Evolutionary conservation across 2,113 vertebrate genomes (phyloP).

Genomic region (Ranitomeya imitator): DNA sequence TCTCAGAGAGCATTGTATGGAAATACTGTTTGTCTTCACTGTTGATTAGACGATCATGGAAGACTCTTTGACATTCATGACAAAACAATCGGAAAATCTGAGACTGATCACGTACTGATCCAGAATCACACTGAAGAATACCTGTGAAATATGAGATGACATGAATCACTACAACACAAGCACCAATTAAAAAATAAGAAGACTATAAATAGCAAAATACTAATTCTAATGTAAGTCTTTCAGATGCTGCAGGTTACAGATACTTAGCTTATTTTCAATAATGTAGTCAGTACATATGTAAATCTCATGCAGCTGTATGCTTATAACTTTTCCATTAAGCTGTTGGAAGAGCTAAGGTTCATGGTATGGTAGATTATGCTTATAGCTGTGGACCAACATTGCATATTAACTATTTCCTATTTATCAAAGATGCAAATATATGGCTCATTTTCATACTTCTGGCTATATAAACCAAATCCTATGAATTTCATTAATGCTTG

Average conservation of each 20-base stretch:
- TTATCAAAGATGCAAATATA: neutral
- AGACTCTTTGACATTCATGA: slow-evolving; percentile 83
- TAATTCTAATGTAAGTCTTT: neutral
- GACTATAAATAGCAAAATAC: neutral
- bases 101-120: slow-evolving; percentile 74
- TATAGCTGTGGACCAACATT: neutral
- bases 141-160: slow-evolving; percentile 63
- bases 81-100: slow-evolving; percentile 85
- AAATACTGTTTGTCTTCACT: slow-evolving; percentile 83
- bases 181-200: neutral
- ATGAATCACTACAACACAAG: neutral
- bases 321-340: neutral
- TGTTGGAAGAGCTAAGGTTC: neutral
- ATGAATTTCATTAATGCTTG: neutral
- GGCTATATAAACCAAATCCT: neutral
- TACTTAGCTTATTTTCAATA: neutral
- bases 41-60: slow-evolving; percentile 83
- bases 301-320: slow-evolving; percentile 4
- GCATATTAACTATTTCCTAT: neutral
- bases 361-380: neutral
- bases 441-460: neutral
- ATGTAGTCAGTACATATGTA: neutral
- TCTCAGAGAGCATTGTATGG: slow-evolving; percentile 79
- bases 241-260: neutral
- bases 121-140: slow-evolving; percentile 78